Evolutionary conservation across 2,797 vertebrate species (phyloP), one percentile per base, ranked within the genome.

Genomic region (Salarias fasciatus): DNA sequence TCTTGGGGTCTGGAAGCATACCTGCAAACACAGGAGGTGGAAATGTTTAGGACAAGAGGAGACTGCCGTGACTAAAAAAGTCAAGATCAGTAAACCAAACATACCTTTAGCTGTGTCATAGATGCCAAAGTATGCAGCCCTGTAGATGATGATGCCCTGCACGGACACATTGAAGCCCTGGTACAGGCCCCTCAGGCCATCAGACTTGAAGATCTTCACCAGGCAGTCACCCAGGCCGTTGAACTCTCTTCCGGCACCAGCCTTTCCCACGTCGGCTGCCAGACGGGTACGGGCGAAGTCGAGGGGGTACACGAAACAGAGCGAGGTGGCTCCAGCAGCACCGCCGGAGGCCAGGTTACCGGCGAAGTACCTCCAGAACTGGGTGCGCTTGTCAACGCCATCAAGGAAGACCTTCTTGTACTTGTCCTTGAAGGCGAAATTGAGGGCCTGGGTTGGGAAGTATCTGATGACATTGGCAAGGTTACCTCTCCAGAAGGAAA

Each of bases 71-170:
- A 24, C 18, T 24, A 18, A 24, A 24, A n/a, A 24, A 24, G 18
- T 24, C 18, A 24, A 24, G 18, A 24, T 24, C 18, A 24, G 18
- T 24, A 24, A 24, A 24, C 24, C 24, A 18, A 24, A 24, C 92
- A 2, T 90, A 96, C 95, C 94, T 77, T 97, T 97, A 0, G 95
- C 96, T 0, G 95, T 97, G 80, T 97, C 95, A 2, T 96, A 97
- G 81, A 97, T 93, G 74, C 96, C 95, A 0, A 97, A 97, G 85
- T 96, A 97, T 14, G 95, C 91, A 0, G 95, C 96, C 88, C 95
- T 94, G 92, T 96, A 97, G 88, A 97, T 96, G 87, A 97, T 96
- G 86, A 97, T 97, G 53, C 95, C 95, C 87, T 97, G 95, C 60
- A 97, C 94, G 1, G 96, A 97, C 66, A 96, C 94, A 0, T 77